phyloP scores from a whole-genome alignment of 2,888 invertebrate species.

The Ariolimax columbianus region DNA sequence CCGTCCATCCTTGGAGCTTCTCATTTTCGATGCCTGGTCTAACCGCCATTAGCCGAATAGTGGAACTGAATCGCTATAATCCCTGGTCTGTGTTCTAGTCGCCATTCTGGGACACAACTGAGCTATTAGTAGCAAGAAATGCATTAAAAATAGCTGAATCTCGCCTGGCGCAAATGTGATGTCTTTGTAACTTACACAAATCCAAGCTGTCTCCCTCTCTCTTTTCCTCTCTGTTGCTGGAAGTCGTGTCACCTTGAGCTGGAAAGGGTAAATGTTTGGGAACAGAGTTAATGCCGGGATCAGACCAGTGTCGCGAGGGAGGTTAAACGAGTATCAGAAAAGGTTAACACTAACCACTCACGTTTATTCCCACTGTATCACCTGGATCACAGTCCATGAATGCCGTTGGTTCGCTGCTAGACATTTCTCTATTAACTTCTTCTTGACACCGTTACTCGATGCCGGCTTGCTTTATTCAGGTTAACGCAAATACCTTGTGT shows the following conservation, averaged over 20 bases:
- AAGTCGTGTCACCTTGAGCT: not conserved
- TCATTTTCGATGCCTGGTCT: not conserved
- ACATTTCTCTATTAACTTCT: not conserved
- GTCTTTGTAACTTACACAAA: not conserved
- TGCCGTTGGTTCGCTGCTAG: not conserved
- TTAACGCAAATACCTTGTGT: too few relatives aligned
- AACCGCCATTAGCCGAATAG: not conserved
- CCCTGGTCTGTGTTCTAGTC: too few relatives aligned
- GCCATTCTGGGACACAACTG: not conserved
- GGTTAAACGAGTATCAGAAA: constrained; percentile 7
- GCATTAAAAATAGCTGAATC: not conserved
- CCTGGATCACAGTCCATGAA: not conserved
- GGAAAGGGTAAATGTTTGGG: not conserved
- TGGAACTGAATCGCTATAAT: not conserved
- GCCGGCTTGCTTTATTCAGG: too few relatives aligned
- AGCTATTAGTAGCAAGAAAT: not conserved
- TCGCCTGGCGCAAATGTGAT: not conserved
- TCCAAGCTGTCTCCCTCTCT: too few relatives aligned
- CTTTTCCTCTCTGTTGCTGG: not conserved
- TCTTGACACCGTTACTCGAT: too few relatives aligned
- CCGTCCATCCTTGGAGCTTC: not conserved
- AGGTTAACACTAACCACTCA: too few relatives aligned
- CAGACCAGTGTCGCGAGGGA: not conserved
- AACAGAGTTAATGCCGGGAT: not conserved
- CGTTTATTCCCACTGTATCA: constrained; percentile 2